phyloP scores from a whole-genome alignment of 2,113 vertebrate genomes.

The Rana temporaria region DNA sequence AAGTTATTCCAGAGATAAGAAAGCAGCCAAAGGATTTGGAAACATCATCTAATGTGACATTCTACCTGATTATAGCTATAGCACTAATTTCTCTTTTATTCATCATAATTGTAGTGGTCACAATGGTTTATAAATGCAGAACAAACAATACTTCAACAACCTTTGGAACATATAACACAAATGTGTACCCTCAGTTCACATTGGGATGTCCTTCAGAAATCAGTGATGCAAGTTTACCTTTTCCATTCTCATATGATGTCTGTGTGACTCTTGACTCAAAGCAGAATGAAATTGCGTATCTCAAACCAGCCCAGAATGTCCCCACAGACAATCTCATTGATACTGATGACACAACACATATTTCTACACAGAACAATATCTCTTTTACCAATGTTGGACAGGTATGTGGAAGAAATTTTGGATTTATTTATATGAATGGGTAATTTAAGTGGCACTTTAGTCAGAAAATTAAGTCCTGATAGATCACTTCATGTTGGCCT shows the following conservation, averaged over 20 bases:
- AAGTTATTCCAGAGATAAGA: conserved; percentile 13
- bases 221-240: too few species aligned
- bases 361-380: neutral
- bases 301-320: too few species aligned
- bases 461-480: neutral
- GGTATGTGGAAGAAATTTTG: conserved; percentile 2
- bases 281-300: too few species aligned
- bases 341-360: neutral
- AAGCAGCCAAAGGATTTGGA: neutral
- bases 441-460: neutral
- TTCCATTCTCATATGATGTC: too few species aligned
- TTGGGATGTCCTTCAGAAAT: too few species aligned
- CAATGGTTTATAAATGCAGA: conserved; percentile 42
- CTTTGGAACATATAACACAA: neutral
- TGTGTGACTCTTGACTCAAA: too few species aligned
- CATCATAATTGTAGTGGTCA: conserved; percentile 45
- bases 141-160: conserved; percentile 22
- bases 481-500: neutral
- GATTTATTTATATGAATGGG: neutral
- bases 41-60: neutral
- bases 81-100: conserved; percentile 53
- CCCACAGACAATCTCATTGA: too few species aligned
- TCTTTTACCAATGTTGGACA: neutral
- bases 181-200: neutral
- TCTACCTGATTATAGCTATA: conserved; percentile 18